Evolutionary conservation across 2,888 invertebrate genomes (phyloP).

Genomic region (Tromatobia lineatoria): DNA sequence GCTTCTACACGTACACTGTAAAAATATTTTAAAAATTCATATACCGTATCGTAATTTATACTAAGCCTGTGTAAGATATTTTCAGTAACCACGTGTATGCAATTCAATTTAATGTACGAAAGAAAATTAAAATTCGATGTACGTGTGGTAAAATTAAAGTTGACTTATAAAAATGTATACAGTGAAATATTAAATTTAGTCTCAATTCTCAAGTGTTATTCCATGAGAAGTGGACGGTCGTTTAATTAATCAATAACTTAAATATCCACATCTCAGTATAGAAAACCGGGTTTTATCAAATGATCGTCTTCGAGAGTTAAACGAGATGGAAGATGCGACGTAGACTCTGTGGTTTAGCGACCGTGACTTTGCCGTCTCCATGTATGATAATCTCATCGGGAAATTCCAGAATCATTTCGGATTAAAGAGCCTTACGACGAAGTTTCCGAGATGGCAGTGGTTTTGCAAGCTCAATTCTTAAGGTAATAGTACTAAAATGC

Average conservation of each 20-base stretch:
- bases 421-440: not conserved
- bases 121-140: too few species aligned
- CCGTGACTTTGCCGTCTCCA: slow-evolving; percentile 17
- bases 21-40: too few species aligned
- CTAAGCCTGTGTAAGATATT: too few species aligned
- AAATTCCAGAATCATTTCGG: not conserved
- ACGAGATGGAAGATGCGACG: not conserved
- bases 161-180: too few species aligned
- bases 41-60: too few species aligned
- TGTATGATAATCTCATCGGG: not conserved
- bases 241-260: not conserved
- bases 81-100: too few species aligned
- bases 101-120: too few species aligned
- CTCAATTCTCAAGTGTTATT: not conserved
- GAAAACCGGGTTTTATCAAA: slow-evolving; percentile 7
- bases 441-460: not conserved
- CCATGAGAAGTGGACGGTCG: too few species aligned
- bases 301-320: not conserved
- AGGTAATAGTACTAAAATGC: too few species aligned
- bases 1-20: too few species aligned
- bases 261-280: not conserved
- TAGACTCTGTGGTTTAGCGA: not conserved
- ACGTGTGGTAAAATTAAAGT: too few species aligned
- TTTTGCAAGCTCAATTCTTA: slow-evolving; percentile 1
- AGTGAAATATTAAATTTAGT: not conserved